These are phyloP conservation scores for Pogonomyrmex barbatus DNA, from an alignment of 1,140 invertebrate species.

Conservation along the genomic window DNA sequence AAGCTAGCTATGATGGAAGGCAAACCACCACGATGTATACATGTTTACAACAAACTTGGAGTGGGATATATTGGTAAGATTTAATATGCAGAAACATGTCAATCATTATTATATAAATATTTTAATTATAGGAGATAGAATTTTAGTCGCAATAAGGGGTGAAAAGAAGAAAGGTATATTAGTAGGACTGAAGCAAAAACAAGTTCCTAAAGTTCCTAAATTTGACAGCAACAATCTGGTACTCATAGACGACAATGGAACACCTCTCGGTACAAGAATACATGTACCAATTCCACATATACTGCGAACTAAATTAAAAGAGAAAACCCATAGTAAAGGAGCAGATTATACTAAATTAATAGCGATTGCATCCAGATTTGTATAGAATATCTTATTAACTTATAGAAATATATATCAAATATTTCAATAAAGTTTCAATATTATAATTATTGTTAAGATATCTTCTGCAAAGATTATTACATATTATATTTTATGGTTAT, in stretches of 20 bases:
- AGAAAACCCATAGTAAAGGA: constrained; percentile 93
- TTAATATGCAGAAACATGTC: constrained; percentile 10
- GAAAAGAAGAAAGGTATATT: constrained; percentile 98
- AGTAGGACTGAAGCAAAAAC: constrained; percentile 95
- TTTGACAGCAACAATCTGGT: constrained; percentile 99
- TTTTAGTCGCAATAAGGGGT: constrained; percentile 98
- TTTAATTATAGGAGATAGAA: constrained; percentile 90
- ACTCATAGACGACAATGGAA: constrained; percentile 97
- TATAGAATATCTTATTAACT: constrained; percentile 87
- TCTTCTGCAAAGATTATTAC: neutral
- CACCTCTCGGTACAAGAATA: constrained; percentile 96
- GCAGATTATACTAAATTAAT: constrained; percentile 98
- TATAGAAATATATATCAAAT: constrained; percentile 2
- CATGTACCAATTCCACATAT: constrained; percentile 97
- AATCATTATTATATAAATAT: neutral
- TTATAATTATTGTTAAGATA: neutral
- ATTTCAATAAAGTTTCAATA: constrained; percentile 30
- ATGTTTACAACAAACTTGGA: constrained; percentile 93
- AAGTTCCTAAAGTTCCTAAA: constrained; percentile 93
- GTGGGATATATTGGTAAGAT: constrained; percentile 89
- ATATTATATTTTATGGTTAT: neutral
- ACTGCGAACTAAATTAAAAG: constrained; percentile 94
- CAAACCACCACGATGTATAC: constrained; percentile 95
- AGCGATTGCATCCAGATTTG: constrained; percentile 96
- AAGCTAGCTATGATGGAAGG: constrained; percentile 97